These are phyloP conservation scores for Dreissena rostriformis DNA, from an alignment of 1,140 invertebrate species.

Conservation along the genomic window DNA sequence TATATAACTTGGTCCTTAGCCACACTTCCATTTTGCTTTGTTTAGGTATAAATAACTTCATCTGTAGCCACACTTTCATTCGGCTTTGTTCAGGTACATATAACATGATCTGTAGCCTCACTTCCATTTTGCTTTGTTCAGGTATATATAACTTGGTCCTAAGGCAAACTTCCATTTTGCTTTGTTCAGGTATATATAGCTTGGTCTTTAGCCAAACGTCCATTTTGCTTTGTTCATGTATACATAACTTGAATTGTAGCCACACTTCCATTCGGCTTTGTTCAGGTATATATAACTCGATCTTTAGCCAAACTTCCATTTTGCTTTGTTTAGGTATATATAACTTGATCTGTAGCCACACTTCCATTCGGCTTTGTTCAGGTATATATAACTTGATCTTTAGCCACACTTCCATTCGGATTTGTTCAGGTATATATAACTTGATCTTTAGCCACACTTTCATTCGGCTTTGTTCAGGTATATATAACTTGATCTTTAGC, in stretches of 20 bases:
- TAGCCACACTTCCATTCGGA: constrained; percentile 70
- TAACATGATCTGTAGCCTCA: neutral
- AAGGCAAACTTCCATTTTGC: neutral
- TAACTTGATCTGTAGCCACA: neutral
- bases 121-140: neutral
- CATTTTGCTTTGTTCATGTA: neutral
- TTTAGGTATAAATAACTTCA: neutral
- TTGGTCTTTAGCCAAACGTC: too few species aligned
- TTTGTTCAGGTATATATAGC: neutral
- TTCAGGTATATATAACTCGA: too few species aligned
- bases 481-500: too few species aligned
- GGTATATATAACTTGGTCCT: neutral
- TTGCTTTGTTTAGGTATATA: constrained; percentile 74
- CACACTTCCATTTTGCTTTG: neutral
- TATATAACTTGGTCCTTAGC: neutral
- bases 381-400: too few species aligned
- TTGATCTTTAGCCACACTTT: constrained; percentile 60
- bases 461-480: constrained; percentile 78
- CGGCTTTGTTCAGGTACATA: neutral
- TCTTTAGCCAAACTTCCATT: constrained; percentile 69
- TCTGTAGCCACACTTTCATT: neutral
- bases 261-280: constrained; percentile 74
- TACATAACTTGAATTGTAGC: too few species aligned
- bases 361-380: constrained; percentile 77
- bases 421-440: constrained; percentile 79